Conservation (phyloP, 2,113 vertebrate species). For the Burhinus oedicnemus region DNA sequence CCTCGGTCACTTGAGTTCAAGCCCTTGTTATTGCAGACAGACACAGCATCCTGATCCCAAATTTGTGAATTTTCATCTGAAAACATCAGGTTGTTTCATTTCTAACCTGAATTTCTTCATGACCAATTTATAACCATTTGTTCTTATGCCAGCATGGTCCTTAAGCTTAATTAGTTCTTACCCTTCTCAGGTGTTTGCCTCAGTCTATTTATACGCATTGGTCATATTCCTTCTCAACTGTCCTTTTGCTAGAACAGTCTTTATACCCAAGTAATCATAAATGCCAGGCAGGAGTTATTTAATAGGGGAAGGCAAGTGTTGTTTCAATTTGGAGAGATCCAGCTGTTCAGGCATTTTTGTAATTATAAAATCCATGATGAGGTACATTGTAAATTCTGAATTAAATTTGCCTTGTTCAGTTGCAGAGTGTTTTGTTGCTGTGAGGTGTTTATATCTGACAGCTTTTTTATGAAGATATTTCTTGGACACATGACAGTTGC, state of each 20-base stretch:
- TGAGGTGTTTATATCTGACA: neutral
- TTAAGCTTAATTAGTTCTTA: neutral
- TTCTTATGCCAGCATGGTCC: neutral
- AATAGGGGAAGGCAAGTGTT: neutral
- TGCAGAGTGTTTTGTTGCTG: conserved; percentile 1
- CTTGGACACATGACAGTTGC: neutral
- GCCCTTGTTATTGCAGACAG: neutral
- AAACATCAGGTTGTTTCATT: neutral
- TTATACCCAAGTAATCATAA: neutral
- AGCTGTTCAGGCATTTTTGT: neutral
- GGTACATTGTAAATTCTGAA: neutral
- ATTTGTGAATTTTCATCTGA: neutral
- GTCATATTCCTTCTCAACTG: neutral
- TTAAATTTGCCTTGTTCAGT: neutral
- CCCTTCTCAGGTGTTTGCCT: neutral
- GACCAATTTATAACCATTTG: neutral
- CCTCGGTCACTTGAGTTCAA: neutral
- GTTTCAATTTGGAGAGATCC: neutral
- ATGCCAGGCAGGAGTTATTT: neutral
- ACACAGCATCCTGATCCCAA: neutral
- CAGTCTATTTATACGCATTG: neutral
- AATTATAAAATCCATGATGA: neutral
- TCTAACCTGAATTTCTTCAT: neutral
- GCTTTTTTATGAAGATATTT: neutral
- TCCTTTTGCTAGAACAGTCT: neutral